Base-by-base conservation (phyloP, 2,888 invertebrate genomes). In the Epiblema foenella region DNA sequence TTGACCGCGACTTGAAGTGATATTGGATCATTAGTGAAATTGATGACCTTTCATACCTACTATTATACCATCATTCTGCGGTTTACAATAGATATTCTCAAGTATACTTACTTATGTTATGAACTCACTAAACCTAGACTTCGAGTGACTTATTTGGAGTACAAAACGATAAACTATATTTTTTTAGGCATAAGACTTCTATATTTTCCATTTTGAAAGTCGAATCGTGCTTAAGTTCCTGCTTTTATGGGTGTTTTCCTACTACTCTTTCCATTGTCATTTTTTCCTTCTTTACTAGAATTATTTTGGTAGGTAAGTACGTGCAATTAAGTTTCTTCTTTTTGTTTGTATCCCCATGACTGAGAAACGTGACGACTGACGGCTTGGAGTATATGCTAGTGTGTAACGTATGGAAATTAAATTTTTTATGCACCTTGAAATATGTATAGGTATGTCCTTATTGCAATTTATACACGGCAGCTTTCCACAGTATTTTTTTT, bases 1-100 rank as follows among this genome's bases (percentile, higher is more conserved):
- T 67, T 71, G 67, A 66, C 42, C 62, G 37, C 15, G 62, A 57
- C 11, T 39, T 56, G 24, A 59, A 37, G 33, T 46, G 46, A 59
- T 65, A 70, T 52, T 70, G 54, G 39, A 65, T 70, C 29, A 66
- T 59, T 66, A 66, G 59, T n/a, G 39, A 63, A 54, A 62, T 63
- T 56, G 33, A 56, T 49, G 18, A 15, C 9, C 51, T 18, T 63
- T 65, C 39, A 24, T 29, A 51, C 46, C 20, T 52, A 52, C 11
- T 52, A 20, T 52, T 11, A 20, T 52, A 20, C 8, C 33, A 52
- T 56, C 17, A 56, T 33, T 56, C n/a, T 24, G 15, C 8, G 10
- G 17, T 33, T 33, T 56, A 17, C 1, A 17, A 3, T 9, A 20
- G 17, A 51, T 18, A 10, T 51, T 46, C 46, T 46, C 46, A 46